phyloP scores from a whole-genome alignment of 2,797 vertebrate genomes.

The Carapus acus region DNA sequence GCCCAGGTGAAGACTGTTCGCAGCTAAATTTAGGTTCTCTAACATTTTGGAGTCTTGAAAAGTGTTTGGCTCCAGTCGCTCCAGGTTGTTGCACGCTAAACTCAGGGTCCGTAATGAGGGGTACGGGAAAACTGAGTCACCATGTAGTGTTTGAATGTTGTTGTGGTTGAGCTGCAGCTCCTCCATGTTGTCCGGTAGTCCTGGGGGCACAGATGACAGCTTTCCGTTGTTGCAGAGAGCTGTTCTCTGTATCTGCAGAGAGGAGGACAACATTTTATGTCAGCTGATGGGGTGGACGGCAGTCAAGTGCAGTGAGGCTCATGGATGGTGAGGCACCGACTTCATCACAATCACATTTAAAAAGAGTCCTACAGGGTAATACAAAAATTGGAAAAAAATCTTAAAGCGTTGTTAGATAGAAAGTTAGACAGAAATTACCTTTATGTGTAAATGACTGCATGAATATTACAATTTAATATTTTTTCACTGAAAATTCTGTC shows the following conservation, averaged over 20 bases:
- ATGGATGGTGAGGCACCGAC: too few species aligned
- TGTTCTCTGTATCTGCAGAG: constrained; percentile 69
- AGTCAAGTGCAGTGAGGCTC: too few species aligned
- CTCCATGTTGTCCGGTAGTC: constrained; percentile 60
- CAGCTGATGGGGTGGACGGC: neutral
- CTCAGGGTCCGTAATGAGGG: constrained; percentile 73
- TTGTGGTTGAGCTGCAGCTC: constrained; percentile 85
- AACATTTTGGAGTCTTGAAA: constrained; percentile 72
- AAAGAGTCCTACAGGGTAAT: too few species aligned
- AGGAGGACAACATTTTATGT: constrained; percentile 22
- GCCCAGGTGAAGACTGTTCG: constrained; percentile 76
- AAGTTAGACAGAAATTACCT: too few species aligned
- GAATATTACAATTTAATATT: too few species aligned
- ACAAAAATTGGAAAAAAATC: too few species aligned
- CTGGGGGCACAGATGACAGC: constrained; percentile 69
- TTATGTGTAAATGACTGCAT: too few species aligned
- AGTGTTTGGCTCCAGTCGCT: constrained; percentile 57
- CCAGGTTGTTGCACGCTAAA: constrained; percentile 73
- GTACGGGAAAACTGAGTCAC: constrained; percentile 72
- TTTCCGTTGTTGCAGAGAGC: constrained; percentile 70
- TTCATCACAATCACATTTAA: too few species aligned
- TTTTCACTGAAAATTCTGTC: too few species aligned
- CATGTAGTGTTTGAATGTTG: constrained; percentile 71
- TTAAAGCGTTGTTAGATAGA: too few species aligned
- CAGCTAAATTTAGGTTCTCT: constrained; percentile 73